Base-by-base conservation (phyloP, 2,797 vertebrate species). In the Arnoldichthys spilopterus region DNA sequence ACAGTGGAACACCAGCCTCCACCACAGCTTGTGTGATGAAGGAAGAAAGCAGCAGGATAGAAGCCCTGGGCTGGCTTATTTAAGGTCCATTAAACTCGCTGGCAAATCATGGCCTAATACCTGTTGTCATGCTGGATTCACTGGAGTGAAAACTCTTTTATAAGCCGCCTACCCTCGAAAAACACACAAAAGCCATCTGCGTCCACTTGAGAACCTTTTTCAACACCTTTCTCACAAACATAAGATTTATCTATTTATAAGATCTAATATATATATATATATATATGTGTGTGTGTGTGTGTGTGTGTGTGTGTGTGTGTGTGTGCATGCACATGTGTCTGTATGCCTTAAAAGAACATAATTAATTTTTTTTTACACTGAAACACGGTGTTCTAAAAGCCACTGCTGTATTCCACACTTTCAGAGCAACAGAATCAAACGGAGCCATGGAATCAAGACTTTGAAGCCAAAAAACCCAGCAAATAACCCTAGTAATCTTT, bases 21-120 rank as follows among this genome's bases (percentile, higher is more conserved):
- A 74, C 53, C 24, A 45, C 82, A 63, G 63, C 32, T 43, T 63
- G 76, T 13, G n/a, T 89, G 90, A 90, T 62, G 87, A 89, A 83
- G 85, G 78, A 79, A 89, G 87, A 87, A 90, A 91, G 89, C 88
- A 86, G 82, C 87, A 79, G 82, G 86, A 84, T 85, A 85, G 83
- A 85, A 76, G 87, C 90, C 89, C 88, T 59, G 84, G 90, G 90
- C 84, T 85, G 86, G 83, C 69, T 90, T 90, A 89, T 88, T 90
- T 80, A 45, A 90, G 92, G 90, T 91, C 90, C 90, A 93, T 92
- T 92, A 91, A 84, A 88, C 90, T 90, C 87, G 81, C 82, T 80
- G 83, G 87, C 86, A 89, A 88, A 91, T 89, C 87, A 89, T 83
- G 86, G 72, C 86, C 87, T 90, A 87, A 91, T 92, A 92, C 90